Base-by-base conservation (phyloP, 2,113 vertebrate genomes). In the Anoplopoma fimbria region DNA sequence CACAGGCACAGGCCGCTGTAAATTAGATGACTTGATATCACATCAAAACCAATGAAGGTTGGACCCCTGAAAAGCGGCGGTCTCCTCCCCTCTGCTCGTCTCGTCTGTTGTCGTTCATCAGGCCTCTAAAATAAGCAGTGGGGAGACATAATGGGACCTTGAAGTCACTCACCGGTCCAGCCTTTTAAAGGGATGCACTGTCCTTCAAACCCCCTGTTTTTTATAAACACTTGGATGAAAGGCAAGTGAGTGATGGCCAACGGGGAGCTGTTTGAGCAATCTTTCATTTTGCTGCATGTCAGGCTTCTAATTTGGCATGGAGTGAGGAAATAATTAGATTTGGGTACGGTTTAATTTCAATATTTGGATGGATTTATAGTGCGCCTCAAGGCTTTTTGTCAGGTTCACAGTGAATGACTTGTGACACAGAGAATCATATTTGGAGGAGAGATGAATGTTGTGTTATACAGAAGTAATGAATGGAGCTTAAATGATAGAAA, bases 11-110 rank as follows among this genome's bases (percentile, higher is more conserved):
- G 60, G 83, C 65, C 13, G 69, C 75, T 78, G 82, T 86, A 90
- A 90, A 92, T 93, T 65, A 92, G 67, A 91, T 84, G 73, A 83
- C 83, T 89, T 89, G 73, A 86, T 89, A 83, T 91, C 75, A 83
- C 79, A 87, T 90, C 84, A 90, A 87, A 91, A 86, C 69, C 83
- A 87, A 70, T 78, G 88, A 90, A 87, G 62, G 73, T 55, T n/a
- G 25, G 71, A 34, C 84, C 74, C 74, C 61, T 63, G 68, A 85
- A 65, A 57, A 71, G 69, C 73, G 64, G 53, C 36, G 1, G 38
- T 69, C 58, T 75, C 81, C 55, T 80, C 42, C 55, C 57, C 82
- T 70, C 31, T 6, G 1, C 75, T 76, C 77, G n/a, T 72, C 47
- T 78, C 12, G 0, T 64, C 80, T 75, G 69, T 68, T 75, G 65